Evolutionary conservation across 2,113 vertebrate species (phyloP).

Genomic region (Ranitomeya variabilis): DNA sequence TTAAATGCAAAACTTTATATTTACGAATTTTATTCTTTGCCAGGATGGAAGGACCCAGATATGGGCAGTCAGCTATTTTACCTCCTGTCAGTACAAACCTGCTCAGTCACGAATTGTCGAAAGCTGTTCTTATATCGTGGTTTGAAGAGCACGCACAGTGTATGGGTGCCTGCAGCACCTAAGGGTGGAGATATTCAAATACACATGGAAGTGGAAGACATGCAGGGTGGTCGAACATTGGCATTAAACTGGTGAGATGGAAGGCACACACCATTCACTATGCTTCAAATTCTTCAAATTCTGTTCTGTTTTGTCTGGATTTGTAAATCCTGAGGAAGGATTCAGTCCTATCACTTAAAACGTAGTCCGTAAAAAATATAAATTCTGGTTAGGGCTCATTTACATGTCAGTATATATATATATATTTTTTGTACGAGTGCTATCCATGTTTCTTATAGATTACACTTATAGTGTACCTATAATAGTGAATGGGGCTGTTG

Average conservation of each 20-base stretch:
- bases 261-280: not conserved
- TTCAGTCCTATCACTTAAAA: not conserved
- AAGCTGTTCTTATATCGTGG: conserved; percentile 76
- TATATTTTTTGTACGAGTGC: too few species aligned
- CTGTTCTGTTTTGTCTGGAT: too few species aligned
- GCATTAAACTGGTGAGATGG: conserved; percentile 71
- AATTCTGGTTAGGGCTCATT: too few species aligned
- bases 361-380: too few species aligned
- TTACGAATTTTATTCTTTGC: not conserved
- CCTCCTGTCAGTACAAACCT: conserved; percentile 69
- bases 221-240: conserved; percentile 67
- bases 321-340: not conserved
- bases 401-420: too few species aligned
- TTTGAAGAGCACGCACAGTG: conserved; percentile 67
- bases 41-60: conserved; percentile 72
- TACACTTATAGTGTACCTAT: too few species aligned
- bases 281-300: not conserved
- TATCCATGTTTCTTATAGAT: too few species aligned
- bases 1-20: not conserved
- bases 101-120: conserved; percentile 63
- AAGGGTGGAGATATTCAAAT: conserved; percentile 60
- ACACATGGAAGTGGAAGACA: conserved; percentile 70
- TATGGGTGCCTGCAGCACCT: conserved; percentile 60
- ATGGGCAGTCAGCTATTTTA: conserved; percentile 73
- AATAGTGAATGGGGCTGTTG: too few species aligned